Evolutionary conservation across 23 tunicate genomes (phyloP).

Genomic region (Styela plicata): DNA sequence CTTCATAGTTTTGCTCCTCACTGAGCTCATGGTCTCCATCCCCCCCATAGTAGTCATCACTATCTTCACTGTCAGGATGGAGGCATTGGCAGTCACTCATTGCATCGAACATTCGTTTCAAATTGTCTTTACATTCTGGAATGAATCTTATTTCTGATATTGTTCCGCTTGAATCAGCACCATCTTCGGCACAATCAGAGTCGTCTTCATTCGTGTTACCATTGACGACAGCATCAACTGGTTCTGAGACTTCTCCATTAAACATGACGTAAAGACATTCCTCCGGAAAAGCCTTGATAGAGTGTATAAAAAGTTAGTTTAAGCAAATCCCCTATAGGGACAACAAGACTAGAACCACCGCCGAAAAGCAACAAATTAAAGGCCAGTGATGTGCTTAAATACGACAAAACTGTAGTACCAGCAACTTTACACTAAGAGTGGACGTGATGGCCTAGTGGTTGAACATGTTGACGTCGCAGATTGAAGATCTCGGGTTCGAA

Average conservation of each 20-base stretch:
- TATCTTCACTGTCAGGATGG: slow-evolving; percentile 79
- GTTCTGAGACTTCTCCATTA: slow-evolving; percentile 28
- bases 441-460: too few relatives aligned
- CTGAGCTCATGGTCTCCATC: slow-evolving; percentile 15
- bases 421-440: too few relatives aligned
- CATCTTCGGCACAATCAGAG: slow-evolving; percentile 18
- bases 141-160: slow-evolving; percentile 70
- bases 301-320: too few relatives aligned
- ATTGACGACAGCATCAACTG: slow-evolving; percentile 21
- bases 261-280: slow-evolving; percentile 86
- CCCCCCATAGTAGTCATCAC: slow-evolving; percentile 47
- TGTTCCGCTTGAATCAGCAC: slow-evolving; percentile 18
- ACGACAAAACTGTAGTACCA: too few relatives aligned
- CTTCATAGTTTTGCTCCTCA: slow-evolving; percentile 11
- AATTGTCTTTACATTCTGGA: slow-evolving; percentile 45
- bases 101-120: slow-evolving; percentile 70
- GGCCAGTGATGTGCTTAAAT: too few relatives aligned
- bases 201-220: slow-evolving; percentile 36
- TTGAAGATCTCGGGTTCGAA: too few relatives aligned
- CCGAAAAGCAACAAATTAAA: too few relatives aligned
- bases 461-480: too few relatives aligned
- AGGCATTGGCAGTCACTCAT: slow-evolving; percentile 87
- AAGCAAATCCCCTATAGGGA: too few relatives aligned
- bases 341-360: too few relatives aligned
- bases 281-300: slow-evolving; percentile 68